Evolutionary conservation across 2,113 vertebrate genomes (phyloP).

Genomic region (Ictalurus furcatus): DNA sequence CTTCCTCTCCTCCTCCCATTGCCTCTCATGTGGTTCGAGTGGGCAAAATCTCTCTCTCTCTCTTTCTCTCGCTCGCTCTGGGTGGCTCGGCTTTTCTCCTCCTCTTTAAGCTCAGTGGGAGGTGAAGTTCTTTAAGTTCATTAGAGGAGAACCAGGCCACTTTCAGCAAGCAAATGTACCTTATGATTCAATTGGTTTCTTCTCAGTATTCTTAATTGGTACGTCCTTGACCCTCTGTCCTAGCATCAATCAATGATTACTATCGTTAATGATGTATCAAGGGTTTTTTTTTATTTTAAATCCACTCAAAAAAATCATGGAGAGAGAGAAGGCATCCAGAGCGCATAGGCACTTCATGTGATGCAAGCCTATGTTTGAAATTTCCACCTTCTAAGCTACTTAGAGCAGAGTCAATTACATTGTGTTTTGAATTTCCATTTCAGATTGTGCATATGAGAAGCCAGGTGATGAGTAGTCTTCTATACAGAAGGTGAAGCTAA

Average conservation of each 20-base stretch:
- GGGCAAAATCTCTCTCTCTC: not conserved
- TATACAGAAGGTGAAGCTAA: not conserved
- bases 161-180: conserved; percentile 1
- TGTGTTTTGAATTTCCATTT: not conserved
- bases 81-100: not conserved
- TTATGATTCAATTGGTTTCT: not conserved
- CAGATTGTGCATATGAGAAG: not conserved
- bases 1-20: conserved; percentile 25
- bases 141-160: conserved; percentile 30
- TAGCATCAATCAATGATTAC: not conserved
- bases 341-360: not conserved
- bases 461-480: not conserved
- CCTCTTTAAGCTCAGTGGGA: conserved; percentile 18
- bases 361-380: not conserved
- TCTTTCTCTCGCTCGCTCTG: not conserved
- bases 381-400: not conserved
- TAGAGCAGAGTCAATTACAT: not conserved
- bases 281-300: not conserved
- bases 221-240: not conserved
- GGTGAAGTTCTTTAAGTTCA: conserved; percentile 22
- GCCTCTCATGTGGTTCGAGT: conserved; percentile 37
- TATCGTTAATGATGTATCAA: not conserved
- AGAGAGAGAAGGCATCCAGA: not conserved
- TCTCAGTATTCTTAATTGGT: not conserved
- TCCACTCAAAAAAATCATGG: not conserved